Evolutionary conservation across 2,797 vertebrate species (phyloP), one percentile per base, ranked within the genome.

Genomic region (Erithacus rubecula): DNA sequence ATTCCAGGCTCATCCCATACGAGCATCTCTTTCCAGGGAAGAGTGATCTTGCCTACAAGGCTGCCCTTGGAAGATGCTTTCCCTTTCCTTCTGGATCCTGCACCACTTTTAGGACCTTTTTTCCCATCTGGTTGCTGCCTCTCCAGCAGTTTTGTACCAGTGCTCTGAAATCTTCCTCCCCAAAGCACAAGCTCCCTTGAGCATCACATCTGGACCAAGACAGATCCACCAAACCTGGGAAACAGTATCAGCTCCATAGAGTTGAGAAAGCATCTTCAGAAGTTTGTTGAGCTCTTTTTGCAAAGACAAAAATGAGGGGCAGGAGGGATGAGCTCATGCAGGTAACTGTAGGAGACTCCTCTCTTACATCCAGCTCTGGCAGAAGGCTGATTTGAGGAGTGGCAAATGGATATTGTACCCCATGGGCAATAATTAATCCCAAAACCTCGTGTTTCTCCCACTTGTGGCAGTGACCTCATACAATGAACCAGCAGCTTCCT

Each of bases 1-100:
- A 65, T 89, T 77, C 67, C 1, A 0, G 39, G 15, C 26, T 65
- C 0, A 0, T 69, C 79, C 56, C 43, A 13, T 12, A 37, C 43
- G 69, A 23, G 16, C 34, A 15, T 49, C 83, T 72, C 44, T 23
- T 68, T 74, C 37, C 20, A 12, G 69, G 32, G 24, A 81, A 63
- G 44, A 67, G 37, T 24, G 15, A 16, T 65, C 51, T 65, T 6
- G 0, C 44, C 49, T 53, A 29, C 12, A 22, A 30, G 11, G 39
- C 52, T 58, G 12, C 32, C 32, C n/a, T 63, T 7, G 5, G 64
- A 52, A 77, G 47, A 37, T 6, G 7, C 52, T 37, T 37, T 47
- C 51, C 26, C 49, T 51, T 86, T 81, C 58, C 58, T 72, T 21
- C 43, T 65, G 52, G 29, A 30, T 76, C 43, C 53, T 53, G 23